Conservation (phyloP, 2,888 invertebrate species). For the Netelia inedita region DNA sequence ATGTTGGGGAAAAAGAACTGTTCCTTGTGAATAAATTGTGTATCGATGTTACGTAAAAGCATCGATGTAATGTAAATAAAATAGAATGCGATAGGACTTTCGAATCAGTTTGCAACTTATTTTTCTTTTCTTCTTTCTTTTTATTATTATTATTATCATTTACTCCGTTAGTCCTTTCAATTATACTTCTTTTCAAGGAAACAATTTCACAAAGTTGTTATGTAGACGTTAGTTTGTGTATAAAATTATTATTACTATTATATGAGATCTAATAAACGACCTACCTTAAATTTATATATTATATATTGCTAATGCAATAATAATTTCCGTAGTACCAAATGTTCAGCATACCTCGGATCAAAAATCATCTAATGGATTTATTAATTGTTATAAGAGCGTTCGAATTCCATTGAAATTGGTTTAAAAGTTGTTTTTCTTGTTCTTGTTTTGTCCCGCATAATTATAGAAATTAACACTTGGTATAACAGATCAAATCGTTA, state of each 20-base stretch:
- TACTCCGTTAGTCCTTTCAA: conserved; percentile 57
- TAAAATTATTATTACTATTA: conserved; percentile 78
- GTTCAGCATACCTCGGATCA: neutral
- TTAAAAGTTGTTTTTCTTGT: no score
- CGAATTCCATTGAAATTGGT: no score
- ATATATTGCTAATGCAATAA: neutral
- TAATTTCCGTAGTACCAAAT: neutral
- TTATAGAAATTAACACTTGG: no score
- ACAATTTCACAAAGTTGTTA: conserved; percentile 80
- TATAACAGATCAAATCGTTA: neutral
- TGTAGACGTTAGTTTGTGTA: conserved; percentile 82
- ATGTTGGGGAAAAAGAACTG: conserved; percentile 70
- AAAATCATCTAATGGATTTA: neutral
- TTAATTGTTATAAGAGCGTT: no score
- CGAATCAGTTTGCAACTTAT: conserved; percentile 78
- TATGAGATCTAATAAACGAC: conserved; percentile 74
- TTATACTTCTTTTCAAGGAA: conserved; percentile 74
- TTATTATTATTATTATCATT: conserved; percentile 32
- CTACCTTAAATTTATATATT: conserved; percentile 59
- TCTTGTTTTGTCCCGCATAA: no score
- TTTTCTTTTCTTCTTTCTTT: conserved; percentile 67
- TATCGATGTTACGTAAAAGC: conserved; percentile 73
- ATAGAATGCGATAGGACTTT: conserved; percentile 77
- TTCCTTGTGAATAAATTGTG: conserved; percentile 77
- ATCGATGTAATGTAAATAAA: conserved; percentile 80